Evolutionary conservation across 35 echinoderm and acorn worm species (phyloP).

Genomic region (Hemicentrotus pulcherrimus): DNA sequence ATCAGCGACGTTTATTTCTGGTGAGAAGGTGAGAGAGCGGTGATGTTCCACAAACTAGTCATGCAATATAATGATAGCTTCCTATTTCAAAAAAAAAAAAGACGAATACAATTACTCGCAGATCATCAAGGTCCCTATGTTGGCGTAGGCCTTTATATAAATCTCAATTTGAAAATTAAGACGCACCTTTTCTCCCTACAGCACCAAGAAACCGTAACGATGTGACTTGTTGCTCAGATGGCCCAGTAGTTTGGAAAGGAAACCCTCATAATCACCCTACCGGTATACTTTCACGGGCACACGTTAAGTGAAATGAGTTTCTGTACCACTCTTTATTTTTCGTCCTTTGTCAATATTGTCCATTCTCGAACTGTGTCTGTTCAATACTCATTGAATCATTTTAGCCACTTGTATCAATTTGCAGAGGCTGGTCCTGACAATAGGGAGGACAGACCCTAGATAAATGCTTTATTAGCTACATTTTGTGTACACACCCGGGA

Average conservation of each 20-base stretch:
- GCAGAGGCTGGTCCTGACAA: neutral
- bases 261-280: neutral
- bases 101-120: too few species aligned
- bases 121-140: too few species aligned
- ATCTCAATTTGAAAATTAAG: too few species aligned
- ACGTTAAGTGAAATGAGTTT: neutral
- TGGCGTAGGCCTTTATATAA: too few species aligned
- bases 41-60: too few species aligned
- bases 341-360: neutral
- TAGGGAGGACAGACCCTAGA: neutral
- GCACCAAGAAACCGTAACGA: too few species aligned
- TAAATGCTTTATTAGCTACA: conserved; percentile 4
- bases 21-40: too few species aligned
- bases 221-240: neutral
- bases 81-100: too few species aligned
- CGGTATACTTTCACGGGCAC: neutral
- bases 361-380: neutral
- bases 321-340: neutral
- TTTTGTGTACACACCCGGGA: neutral
- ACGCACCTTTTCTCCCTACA: too few species aligned
- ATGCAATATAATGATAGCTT: too few species aligned
- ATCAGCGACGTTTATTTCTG: too few species aligned
- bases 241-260: neutral
- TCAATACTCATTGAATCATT: conserved; percentile 12
- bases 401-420: neutral